Evolutionary conservation across 2,113 vertebrate genomes (phyloP).

Genomic region (Sinocyclocheilus anophthalmus): DNA sequence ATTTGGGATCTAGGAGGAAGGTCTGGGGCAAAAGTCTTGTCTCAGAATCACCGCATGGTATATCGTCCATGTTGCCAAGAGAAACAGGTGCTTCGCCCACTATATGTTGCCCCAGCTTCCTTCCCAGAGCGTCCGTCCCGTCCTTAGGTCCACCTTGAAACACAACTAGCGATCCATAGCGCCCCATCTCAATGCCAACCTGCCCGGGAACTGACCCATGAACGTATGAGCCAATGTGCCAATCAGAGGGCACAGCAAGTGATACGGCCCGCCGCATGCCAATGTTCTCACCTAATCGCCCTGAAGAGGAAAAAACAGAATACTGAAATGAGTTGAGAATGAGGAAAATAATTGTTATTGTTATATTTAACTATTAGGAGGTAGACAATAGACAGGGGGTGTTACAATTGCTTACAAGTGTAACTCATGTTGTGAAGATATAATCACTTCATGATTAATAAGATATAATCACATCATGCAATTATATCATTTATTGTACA

Average conservation of each 20-base stretch:
- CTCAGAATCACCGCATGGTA: slow-evolving; percentile 83
- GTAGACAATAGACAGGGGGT: neutral
- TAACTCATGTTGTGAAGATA: neutral
- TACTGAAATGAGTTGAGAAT: neutral
- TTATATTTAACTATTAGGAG: neutral
- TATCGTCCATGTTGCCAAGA: slow-evolving; percentile 83
- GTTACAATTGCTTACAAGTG: neutral
- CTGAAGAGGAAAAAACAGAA: slow-evolving; percentile 61
- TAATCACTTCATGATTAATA: neutral
- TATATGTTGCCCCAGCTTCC: slow-evolving; percentile 85
- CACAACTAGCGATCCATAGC: slow-evolving; percentile 84
- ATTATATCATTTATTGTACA: neutral
- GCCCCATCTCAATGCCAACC: slow-evolving; percentile 77
- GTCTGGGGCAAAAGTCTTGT: slow-evolving; percentile 86
- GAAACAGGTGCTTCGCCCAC: slow-evolving; percentile 85
- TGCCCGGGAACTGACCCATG: slow-evolving; percentile 72
- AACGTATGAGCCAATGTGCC: slow-evolving; percentile 83
- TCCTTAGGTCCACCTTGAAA: slow-evolving; percentile 75
- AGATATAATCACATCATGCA: neutral
- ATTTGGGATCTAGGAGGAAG: slow-evolving; percentile 82
- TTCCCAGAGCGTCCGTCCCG: slow-evolving; percentile 70
- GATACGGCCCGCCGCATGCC: slow-evolving; percentile 80
- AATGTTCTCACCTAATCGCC: slow-evolving; percentile 90
- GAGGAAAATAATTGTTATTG: neutral
- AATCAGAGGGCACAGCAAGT: slow-evolving; percentile 78